phyloP scores from a whole-genome alignment of 2,113 vertebrate genomes.

The Engystomops pustulosus region DNA sequence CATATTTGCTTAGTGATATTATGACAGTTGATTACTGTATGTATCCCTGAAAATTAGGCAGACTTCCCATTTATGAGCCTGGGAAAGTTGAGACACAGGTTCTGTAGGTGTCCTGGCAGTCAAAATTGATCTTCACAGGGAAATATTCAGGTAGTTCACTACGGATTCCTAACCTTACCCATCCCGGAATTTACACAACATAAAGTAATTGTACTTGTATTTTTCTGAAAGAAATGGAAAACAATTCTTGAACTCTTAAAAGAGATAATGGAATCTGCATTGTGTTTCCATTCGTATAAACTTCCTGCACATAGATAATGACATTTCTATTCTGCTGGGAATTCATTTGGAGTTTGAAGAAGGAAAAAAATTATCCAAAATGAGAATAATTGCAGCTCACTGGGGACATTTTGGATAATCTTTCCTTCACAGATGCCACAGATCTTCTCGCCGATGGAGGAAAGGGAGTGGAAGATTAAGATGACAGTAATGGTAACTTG shows the following conservation, averaged over 20 bases:
- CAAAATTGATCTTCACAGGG: neutral
- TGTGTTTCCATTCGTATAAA: constrained; percentile 14
- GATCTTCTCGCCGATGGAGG: constrained; percentile 18
- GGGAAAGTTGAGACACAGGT: too few relatives aligned
- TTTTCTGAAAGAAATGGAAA: neutral
- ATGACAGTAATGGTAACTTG: constrained; percentile 42
- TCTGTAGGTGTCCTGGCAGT: too few relatives aligned
- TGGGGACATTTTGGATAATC: constrained; percentile 61
- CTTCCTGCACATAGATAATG: constrained; percentile 10
- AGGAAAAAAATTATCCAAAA: constrained; percentile 45
- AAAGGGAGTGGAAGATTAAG: neutral
- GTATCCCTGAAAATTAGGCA: too few relatives aligned
- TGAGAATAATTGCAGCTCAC: constrained; percentile 63
- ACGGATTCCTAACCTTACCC: neutral
- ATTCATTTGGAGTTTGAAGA: constrained; percentile 55
- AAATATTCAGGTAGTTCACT: neutral
- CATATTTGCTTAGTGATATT: too few relatives aligned
- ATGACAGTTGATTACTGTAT: too few relatives aligned
- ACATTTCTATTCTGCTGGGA: constrained; percentile 51
- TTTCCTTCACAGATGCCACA: constrained; percentile 51
- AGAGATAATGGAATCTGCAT: neutral
- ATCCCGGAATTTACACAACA: neutral
- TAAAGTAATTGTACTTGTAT: neutral
- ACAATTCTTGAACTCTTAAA: neutral
- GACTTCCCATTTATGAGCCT: too few relatives aligned